Conservation (phyloP, 2,888 invertebrate genomes). For the Synanthedon formicaeformis region DNA sequence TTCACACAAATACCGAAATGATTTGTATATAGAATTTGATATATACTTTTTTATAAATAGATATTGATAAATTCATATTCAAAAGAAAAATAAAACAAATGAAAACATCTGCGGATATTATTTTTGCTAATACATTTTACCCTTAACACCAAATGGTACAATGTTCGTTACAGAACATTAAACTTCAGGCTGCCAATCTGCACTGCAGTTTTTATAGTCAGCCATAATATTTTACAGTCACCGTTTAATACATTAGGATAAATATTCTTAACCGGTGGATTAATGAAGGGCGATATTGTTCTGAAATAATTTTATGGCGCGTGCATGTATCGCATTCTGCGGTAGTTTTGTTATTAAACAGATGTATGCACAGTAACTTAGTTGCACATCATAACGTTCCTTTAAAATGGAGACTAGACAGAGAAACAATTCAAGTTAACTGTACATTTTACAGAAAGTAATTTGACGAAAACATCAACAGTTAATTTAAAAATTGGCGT, state of each 20-base stretch:
- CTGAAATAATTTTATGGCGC: conserved; percentile 17
- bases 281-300: conserved; percentile 16
- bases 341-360: too few species aligned
- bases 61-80: too few species aligned
- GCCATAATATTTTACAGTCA: conserved; percentile 25
- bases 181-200: conserved; percentile 32
- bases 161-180: conserved; percentile 17
- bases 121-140: not conserved
- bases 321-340: conserved; percentile 6
- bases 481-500: too few species aligned
- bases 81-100: too few species aligned
- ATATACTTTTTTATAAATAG: too few species aligned
- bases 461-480: too few species aligned
- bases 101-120: not conserved
- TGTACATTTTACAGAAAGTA: too few species aligned
- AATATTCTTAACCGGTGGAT: conserved; percentile 33
- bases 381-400: too few species aligned
- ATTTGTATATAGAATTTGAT: too few species aligned
- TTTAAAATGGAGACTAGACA: not conserved
- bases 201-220: conserved; percentile 37
- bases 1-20: too few species aligned
- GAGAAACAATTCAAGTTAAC: not conserved
- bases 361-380: too few species aligned
- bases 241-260: conserved; percentile 26
- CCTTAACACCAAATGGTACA: not conserved